Percentiles rank a stretch among this genome's conserved stretches.
phyloP scores from a whole-genome alignment of 2,888 invertebrate species.

The Andrena flavipes region DNA sequence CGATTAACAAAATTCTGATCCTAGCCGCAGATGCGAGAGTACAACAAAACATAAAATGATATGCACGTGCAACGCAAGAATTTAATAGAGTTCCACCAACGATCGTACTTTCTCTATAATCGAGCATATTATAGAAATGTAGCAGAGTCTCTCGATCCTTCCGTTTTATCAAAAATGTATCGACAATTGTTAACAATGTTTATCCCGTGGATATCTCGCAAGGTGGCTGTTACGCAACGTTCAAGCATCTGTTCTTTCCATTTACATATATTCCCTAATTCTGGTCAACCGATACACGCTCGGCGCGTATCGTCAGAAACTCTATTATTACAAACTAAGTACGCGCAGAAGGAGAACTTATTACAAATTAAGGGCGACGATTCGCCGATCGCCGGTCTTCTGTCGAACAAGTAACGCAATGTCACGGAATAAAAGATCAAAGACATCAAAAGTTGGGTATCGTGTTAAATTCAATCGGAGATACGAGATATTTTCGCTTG shows the following conservation, averaged over 20 bases:
- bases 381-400: constrained; percentile 23
- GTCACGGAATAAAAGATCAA: constrained; percentile 57
- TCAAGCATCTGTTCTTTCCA: constrained; percentile 27
- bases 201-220: constrained; percentile 40
- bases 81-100: constrained; percentile 18
- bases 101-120: constrained; percentile 20
- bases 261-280: constrained; percentile 31
- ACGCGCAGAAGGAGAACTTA: constrained; percentile 39
- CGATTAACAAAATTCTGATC: constrained; percentile 28
- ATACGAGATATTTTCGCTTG: constrained; percentile 10
- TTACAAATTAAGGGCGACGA: constrained; percentile 33
- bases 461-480: constrained; percentile 12
- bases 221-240: constrained; percentile 28
- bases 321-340: constrained; percentile 45
- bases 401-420: constrained; percentile 41
- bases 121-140: constrained; percentile 18
- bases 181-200: constrained; percentile 45
- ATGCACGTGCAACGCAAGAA: constrained; percentile 31
- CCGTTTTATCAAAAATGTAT: constrained; percentile 47
- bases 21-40: constrained; percentile 39
- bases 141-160: constrained; percentile 7
- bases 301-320: constrained; percentile 29
- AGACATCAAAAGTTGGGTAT: constrained; percentile 23
- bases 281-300: constrained; percentile 42
- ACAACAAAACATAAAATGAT: constrained; percentile 40